Percentiles rank a stretch among this genome's conserved stretches.
Conservation (phyloP, 2,113 vertebrate species). For the Dendrocopos noguchii region DNA sequence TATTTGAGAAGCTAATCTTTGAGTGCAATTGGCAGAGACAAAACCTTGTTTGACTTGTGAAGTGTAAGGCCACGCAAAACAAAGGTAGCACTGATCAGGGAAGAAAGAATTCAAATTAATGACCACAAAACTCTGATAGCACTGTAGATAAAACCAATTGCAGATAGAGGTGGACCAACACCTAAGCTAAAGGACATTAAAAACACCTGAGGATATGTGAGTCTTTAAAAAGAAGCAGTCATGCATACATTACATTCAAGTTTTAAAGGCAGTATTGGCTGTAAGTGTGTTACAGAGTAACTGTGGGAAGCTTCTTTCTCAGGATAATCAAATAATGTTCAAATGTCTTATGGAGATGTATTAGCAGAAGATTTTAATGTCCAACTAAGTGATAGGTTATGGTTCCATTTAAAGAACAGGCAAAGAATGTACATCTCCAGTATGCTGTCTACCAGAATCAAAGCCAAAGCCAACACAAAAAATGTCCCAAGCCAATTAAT, state of each 20-base stretch:
- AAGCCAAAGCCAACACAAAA: not conserved
- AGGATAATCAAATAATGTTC: not conserved
- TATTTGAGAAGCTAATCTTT: constrained; percentile 36
- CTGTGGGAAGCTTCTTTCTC: not conserved
- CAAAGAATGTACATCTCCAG: not conserved
- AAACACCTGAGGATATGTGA: not conserved
- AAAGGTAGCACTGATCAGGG: constrained; percentile 54
- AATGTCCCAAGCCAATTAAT: not conserved
- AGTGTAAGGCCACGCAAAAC: constrained; percentile 32
- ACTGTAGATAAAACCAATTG: constrained; percentile 4
- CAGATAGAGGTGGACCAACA: not conserved
- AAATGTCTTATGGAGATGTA: not conserved
- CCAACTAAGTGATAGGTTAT: not conserved
- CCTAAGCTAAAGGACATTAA: not conserved
- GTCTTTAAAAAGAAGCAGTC: not conserved
- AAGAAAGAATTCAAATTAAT: constrained; percentile 65
- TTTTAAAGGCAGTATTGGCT: not conserved
- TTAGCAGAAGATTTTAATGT: not conserved
- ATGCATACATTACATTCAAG: not conserved
- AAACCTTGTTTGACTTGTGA: constrained; percentile 40
- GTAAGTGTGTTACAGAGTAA: not conserved
- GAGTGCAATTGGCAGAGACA: not conserved
- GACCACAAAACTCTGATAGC: constrained; percentile 33
- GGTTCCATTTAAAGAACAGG: not conserved
- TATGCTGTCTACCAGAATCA: not conserved